Evolutionary conservation across 2,113 vertebrate genomes (phyloP), one percentile per base, ranked within the genome.

Genomic region (Microtus montanus): DNA sequence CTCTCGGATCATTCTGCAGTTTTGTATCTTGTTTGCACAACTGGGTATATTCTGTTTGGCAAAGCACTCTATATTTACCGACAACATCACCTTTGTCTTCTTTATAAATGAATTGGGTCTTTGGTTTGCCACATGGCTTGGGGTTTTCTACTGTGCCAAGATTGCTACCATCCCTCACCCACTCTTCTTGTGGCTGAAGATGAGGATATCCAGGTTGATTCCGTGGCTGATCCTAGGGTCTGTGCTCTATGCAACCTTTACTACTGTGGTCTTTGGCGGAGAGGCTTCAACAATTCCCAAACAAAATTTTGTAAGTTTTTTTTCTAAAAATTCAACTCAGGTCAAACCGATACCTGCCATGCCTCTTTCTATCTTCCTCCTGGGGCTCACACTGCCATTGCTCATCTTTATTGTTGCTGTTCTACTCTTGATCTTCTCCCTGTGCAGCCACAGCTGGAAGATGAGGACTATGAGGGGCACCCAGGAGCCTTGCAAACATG

Each of bases 101-200:
- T 93, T 85, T 44, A 0, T 63, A 10, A 95, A 85, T 2, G 28
- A 78, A 24, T 2, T 24, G 12, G 89, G 54, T 13, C 93, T 98
- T 33, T 98, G 97, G 97, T 10, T 97, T 8, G 95, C 95, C 35
- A 96, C 97, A 0, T 95, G 96, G 92, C 96, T 97, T 1, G n/a
- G 95, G 0, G 89, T 96, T 13, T 98, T 97, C 95, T 98, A 97
- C 89, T 97, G 97, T 0, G 19, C 44, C 64, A 97, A 96, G 93
- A 96, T 97, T 5, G 22, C 89, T 85, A 94, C 41, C 26, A 20
- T 97, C 3, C 11, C 66, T 4, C 93, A 96, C 38, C 83, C 89
- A 0, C 4, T 97, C 14, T 96, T 97, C 47, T 11, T 92, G 33
- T 92, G 90, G 89, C 6, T 97, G 49, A 98, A 97, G 93, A 38